phyloP scores from a whole-genome alignment of 1,140 invertebrate species.

The Muscidifurax raptorellus region DNA sequence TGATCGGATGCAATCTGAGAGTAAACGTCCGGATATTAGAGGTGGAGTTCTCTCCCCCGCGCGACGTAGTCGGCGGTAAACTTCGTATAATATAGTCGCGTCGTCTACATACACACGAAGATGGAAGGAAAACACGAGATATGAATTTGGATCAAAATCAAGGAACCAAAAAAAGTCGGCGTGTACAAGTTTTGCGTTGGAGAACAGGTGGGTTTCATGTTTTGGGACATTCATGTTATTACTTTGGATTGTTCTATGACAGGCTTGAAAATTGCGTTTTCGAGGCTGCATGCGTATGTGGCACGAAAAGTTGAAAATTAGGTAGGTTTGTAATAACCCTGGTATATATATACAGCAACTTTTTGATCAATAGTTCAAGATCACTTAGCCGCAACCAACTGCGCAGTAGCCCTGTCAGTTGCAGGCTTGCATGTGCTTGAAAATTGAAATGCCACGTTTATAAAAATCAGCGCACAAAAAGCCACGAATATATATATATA shows the following conservation, averaged over 20 bases:
- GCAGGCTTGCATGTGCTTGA: no score
- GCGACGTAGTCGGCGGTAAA: background rate
- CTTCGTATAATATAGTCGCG: background rate
- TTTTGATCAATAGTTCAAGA: background rate
- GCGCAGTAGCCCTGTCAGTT: background rate
- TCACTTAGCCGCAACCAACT: background rate
- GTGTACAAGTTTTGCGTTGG: no score
- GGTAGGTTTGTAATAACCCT: background rate
- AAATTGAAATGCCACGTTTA: no score
- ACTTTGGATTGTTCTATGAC: no score
- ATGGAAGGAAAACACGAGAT: background rate
- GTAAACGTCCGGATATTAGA: constrained; percentile 39
- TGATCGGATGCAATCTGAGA: constrained; percentile 45
- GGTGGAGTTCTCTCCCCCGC: background rate
- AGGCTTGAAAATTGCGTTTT: background rate
- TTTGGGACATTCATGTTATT: no score
- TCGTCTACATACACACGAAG: no score
- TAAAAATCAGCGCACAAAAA: no score
- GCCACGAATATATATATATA: no score
- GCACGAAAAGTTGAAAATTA: background rate
- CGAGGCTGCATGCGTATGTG: background rate
- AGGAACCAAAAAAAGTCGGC: no score
- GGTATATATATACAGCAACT: background rate
- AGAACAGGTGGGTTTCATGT: no score
- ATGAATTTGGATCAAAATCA: background rate